phyloP scores from a whole-genome alignment of 2,797 vertebrate species.

The Acanthiza pusilla region DNA sequence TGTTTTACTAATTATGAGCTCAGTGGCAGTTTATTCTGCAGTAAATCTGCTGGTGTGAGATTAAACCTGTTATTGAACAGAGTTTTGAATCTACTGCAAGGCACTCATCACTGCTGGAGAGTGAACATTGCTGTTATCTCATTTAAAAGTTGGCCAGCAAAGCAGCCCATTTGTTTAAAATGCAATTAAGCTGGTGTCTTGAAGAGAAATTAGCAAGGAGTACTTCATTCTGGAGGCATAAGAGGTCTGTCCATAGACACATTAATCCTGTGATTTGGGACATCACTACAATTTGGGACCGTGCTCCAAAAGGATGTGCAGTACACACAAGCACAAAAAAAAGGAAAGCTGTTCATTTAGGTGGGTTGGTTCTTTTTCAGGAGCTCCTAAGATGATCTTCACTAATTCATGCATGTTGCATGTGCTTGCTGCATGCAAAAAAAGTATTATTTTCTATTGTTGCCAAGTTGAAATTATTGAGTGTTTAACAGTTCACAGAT shows the following conservation, averaged over 20 bases:
- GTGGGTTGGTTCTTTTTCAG: conserved; percentile 6
- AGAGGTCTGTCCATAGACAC: conserved; percentile 83
- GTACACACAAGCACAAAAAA: conserved; percentile 36
- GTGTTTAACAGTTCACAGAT: not conserved
- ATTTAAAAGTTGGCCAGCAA: conserved; percentile 89
- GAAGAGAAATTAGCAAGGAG: conserved; percentile 90
- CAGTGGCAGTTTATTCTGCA: conserved; percentile 85
- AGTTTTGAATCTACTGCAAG: conserved; percentile 86
- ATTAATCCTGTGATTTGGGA: conserved; percentile 87
- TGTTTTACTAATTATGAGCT: conserved; percentile 84
- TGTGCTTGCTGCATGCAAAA: not conserved
- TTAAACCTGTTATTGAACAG: conserved; percentile 87
- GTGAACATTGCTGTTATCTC: conserved; percentile 88
- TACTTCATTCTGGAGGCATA: conserved; percentile 87
- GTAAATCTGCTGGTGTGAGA: conserved; percentile 87
- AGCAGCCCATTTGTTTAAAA: conserved; percentile 93
- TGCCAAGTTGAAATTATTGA: conserved; percentile 9
- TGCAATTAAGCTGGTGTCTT: conserved; percentile 90
- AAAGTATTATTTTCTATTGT: not conserved
- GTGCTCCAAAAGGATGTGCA: conserved; percentile 47
- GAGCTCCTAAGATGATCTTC: not conserved
- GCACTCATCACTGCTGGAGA: conserved; percentile 90
- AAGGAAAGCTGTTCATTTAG: not conserved
- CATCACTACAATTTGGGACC: conserved; percentile 68
- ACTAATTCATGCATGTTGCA: not conserved